Evolutionary conservation across 2,113 vertebrate species (phyloP).

Genomic region (Podilymbus podiceps): DNA sequence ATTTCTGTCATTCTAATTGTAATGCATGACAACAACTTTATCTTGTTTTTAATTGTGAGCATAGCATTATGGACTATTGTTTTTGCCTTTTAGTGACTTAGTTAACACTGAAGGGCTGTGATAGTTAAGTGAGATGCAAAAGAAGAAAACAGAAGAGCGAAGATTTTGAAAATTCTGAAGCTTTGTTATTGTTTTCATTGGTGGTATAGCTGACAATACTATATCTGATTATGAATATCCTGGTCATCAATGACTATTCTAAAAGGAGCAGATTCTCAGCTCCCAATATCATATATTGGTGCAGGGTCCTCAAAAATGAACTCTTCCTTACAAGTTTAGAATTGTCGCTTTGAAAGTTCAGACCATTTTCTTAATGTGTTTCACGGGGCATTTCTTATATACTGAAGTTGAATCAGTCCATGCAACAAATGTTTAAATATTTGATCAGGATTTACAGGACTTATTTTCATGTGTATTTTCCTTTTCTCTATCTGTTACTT

Average conservation of each 20-base stretch:
- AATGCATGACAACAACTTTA: background rate
- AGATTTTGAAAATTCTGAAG: background rate
- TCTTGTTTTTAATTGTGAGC: background rate
- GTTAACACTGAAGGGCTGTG: background rate
- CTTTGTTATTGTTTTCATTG: background rate
- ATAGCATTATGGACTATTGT: background rate
- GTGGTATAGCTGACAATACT: background rate
- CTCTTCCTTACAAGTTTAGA: background rate
- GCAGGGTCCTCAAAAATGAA: background rate
- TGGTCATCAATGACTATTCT: background rate
- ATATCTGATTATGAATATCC: background rate
- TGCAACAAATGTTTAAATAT: background rate
- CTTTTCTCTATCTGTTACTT: background rate
- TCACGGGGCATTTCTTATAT: background rate
- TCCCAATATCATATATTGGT: background rate
- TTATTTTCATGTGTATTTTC: background rate
- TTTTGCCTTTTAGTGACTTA: background rate
- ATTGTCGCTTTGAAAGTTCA: background rate
- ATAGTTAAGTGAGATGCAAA: background rate
- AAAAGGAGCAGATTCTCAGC: background rate
- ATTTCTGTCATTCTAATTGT: background rate
- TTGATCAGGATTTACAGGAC: background rate
- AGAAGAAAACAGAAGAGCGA: background rate
- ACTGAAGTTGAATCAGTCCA: background rate
- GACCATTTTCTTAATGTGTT: background rate